Conservation (phyloP, 2,113 vertebrate species). For the Malurus elegans region DNA sequence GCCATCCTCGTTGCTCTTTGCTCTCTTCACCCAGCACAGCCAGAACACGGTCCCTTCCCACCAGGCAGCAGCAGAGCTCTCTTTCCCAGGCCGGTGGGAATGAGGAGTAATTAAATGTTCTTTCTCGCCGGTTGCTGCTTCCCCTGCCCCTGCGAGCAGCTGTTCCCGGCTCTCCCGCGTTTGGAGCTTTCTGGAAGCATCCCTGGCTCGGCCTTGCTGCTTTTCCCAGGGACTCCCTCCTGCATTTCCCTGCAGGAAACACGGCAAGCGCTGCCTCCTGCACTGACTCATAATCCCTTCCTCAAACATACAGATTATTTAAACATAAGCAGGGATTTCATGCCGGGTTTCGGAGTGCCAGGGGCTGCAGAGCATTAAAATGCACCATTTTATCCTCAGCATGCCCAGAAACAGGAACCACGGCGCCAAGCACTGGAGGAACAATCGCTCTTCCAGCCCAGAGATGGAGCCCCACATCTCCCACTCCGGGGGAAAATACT, state of each 20-base stretch:
- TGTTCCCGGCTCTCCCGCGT: background rate
- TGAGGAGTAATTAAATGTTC: background rate
- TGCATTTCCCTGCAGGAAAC: background rate
- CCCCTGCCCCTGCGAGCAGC: background rate
- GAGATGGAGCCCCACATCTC: background rate
- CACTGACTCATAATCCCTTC: background rate
- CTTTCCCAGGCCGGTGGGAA: background rate
- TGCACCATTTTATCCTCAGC: background rate
- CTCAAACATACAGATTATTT: slow-evolving; percentile 24
- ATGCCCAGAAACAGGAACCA: background rate
- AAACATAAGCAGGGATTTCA: slow-evolving; percentile 34
- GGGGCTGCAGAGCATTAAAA: background rate
- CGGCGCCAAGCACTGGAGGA: background rate
- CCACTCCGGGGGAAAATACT: background rate
- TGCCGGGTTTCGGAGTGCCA: background rate
- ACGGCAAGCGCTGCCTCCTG: background rate
- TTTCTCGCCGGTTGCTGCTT: background rate
- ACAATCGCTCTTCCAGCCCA: accelerated
- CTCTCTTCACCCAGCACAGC: background rate
- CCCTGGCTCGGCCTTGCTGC: background rate
- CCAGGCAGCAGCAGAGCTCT: background rate
- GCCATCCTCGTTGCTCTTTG: background rate
- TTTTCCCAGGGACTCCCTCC: background rate
- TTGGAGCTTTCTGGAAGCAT: background rate
- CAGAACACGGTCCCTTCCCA: background rate